phyloP scores from a whole-genome alignment of 2,797 vertebrate species.

The Eulemur coronatus region DNA sequence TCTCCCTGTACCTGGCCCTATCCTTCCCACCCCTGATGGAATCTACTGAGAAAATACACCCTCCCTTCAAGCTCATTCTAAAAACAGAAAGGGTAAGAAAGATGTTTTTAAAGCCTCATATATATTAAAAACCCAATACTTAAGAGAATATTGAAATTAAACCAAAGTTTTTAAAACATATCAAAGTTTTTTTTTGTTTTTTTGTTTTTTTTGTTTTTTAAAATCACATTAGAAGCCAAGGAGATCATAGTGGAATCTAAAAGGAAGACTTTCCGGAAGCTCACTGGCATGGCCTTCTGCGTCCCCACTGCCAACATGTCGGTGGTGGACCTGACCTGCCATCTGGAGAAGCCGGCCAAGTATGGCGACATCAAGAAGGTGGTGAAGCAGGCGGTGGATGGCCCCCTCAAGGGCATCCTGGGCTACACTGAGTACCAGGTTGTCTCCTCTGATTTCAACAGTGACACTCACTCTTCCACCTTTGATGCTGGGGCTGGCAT shows the following conservation, averaged over 20 bases:
- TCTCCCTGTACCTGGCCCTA: not conserved
- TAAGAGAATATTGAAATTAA: constrained; percentile 37
- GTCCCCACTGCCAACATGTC: too few species aligned
- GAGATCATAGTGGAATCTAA: not conserved
- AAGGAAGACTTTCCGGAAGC: not conserved
- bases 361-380: too few species aligned
- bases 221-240: not conserved
- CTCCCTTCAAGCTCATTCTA: not conserved
- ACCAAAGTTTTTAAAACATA: constrained; percentile 7
- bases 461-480: too few species aligned
- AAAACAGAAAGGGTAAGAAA: not conserved
- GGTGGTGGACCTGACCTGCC: too few species aligned
- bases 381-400: too few species aligned
- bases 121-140: not conserved
- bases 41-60: not conserved
- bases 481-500: too few species aligned
- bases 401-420: too few species aligned
- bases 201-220: too few species aligned
- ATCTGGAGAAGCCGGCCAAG: too few species aligned
- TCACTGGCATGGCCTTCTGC: too few species aligned
- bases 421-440: too few species aligned
- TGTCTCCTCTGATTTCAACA: too few species aligned
- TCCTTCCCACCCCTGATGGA: not conserved
- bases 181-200: not conserved
- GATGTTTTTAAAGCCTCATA: not conserved